Base-by-base conservation (phyloP, 1,140 invertebrate species). In the Pseudomyrmex cubaensis region DNA sequence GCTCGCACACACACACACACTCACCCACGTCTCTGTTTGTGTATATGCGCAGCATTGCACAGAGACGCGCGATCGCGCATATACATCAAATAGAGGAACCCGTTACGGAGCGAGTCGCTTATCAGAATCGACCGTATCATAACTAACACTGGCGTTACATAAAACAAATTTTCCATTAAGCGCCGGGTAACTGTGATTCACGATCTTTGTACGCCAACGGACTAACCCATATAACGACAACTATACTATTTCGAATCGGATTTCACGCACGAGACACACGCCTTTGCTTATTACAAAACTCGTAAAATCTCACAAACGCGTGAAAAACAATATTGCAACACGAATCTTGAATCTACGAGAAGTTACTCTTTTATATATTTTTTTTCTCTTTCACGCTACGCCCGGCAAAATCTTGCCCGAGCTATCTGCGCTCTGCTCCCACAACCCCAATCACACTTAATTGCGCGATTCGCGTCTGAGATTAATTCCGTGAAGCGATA, bases 161-260 rank as follows among this genome's bases (percentile, higher is more conserved):
- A 84, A 88, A 89, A 83, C 77, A 75, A 86, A 89, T 89, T 89
- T 89, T 88, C 87, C 87, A 88, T 88, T 88, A 88, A 86, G 70
- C 66, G 50, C 44, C 15, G 69, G 20, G 35, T 70, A 54, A 57
- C 56, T 67, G 61, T 86, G 75, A 89, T 88, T 88, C 84, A 86
- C 75, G 80, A 83, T 48, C 50, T 59, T 69, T 66, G 66, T 64
- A 25, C 62, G 63, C 64, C 77, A 64, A 13, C 66, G 64, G 56
- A 22, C 35, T 59, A 46, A 80, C 66, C 15, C 12, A 59, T 44
- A 50, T 80, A 80, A 77, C 57, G 52, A 77, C 25, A 35, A 77
- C 25, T 66, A 52, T 12, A 63, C 25, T 61, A 64, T 35, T 35
- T 35, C 4, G 46, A 9, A 64, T 15, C 9, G 48, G 48, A 56